Evolutionary conservation across 2,113 vertebrate genomes (phyloP).

Genomic region (Phaethornis superciliosus): DNA sequence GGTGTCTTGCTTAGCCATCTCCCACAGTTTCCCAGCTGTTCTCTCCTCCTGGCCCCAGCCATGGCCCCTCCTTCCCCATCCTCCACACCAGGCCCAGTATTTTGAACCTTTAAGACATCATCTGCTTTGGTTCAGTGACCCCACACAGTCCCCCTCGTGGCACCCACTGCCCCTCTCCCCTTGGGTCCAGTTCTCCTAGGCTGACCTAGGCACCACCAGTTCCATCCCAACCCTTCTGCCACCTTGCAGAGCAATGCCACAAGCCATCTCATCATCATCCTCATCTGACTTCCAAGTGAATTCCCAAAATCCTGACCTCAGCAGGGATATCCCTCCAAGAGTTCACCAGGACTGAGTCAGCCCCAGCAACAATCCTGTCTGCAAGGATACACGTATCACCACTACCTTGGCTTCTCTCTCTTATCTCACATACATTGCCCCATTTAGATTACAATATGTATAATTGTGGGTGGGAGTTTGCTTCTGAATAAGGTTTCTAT

Average conservation of each 20-base stretch:
- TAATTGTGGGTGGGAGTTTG: neutral
- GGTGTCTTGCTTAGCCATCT: neutral
- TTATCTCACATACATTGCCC: neutral
- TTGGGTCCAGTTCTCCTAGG: neutral
- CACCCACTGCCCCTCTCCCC: neutral
- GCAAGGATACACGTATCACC: neutral
- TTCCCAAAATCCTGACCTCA: neutral
- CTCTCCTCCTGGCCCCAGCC: neutral
- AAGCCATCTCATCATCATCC: neutral
- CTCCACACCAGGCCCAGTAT: neutral
- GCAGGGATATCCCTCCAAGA: neutral
- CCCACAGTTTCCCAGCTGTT: neutral
- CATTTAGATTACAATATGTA: neutral
- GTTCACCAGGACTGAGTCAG: neutral
- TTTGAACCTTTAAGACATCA: neutral
- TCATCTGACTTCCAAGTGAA: neutral
- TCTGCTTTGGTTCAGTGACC: neutral
- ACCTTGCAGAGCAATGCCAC: neutral
- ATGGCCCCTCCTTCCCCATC: neutral
- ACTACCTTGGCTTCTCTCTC: neutral
- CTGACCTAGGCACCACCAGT: neutral
- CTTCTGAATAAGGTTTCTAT: neutral
- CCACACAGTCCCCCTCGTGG: fast-evolving
- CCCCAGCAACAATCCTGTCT: fast-evolving
- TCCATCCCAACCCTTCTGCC: neutral